A percentile compares a stretch with the other conserved stretches of the same genome.
phyloP scores from a whole-genome alignment of 2,797 vertebrate species.

The Yasuhikotakia modesta region DNA sequence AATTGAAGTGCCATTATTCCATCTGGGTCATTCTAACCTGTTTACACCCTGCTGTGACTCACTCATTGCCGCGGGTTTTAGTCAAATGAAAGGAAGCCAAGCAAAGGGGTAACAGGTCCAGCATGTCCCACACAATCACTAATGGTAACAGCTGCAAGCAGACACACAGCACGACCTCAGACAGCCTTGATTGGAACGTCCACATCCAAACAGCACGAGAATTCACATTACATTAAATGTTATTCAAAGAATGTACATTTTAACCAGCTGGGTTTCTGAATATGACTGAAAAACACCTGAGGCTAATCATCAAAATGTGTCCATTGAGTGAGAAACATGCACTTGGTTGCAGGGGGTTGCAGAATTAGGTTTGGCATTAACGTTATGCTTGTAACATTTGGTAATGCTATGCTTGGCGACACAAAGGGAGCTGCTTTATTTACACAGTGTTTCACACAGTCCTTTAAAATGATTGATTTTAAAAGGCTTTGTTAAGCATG shows the following conservation, averaged over 20 bases:
- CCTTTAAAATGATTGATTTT: neutral
- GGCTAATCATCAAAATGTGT: slow-evolving; percentile 8
- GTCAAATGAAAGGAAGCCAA: slow-evolving; percentile 23
- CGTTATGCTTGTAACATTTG: neutral
- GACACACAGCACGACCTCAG: slow-evolving; percentile 24
- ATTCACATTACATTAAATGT: slow-evolving; percentile 7
- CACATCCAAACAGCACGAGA: slow-evolving; percentile 4
- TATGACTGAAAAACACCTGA: slow-evolving; percentile 5
- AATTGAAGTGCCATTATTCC: slow-evolving; percentile 1
- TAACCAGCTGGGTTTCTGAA: slow-evolving; percentile 16
- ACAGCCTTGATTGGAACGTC: slow-evolving; percentile 24
- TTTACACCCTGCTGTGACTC: slow-evolving; percentile 44
- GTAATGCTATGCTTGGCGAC: neutral
- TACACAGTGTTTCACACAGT: neutral
- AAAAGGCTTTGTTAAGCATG: neutral
- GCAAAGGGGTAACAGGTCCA: slow-evolving; percentile 15
- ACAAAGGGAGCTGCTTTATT: neutral
- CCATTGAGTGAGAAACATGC: neutral
- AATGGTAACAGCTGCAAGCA: slow-evolving; percentile 5
- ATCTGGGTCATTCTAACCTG: neutral
- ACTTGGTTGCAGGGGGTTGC: neutral
- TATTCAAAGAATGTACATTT: slow-evolving; percentile 27
- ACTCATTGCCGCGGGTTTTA: slow-evolving; percentile 58
- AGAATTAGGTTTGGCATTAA: neutral
- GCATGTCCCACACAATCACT: slow-evolving; percentile 29